phyloP scores from a whole-genome alignment of 2,888 invertebrate genomes.

The Ennomos fuscantarius region DNA sequence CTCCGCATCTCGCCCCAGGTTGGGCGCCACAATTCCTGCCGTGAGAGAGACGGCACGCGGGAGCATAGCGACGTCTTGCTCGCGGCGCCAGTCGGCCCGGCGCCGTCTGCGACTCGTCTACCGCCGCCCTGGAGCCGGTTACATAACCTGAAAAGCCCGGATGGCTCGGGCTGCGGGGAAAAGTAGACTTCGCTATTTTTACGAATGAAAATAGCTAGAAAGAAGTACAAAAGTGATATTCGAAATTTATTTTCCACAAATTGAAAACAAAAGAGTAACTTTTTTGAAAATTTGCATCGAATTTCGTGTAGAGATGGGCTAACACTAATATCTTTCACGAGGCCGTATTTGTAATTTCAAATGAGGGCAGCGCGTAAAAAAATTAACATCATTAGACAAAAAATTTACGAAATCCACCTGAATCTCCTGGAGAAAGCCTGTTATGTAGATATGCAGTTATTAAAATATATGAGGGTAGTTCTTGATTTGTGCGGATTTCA shows the following conservation, averaged over 20 bases:
- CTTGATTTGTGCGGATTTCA: constrained; percentile 33
- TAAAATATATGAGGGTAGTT: constrained; percentile 38
- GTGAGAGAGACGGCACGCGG: constrained; percentile 47
- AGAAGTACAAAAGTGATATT: neutral
- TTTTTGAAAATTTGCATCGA: no score
- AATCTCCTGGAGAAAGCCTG: constrained; percentile 8
- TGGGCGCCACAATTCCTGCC: constrained; percentile 63
- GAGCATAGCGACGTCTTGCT: constrained; percentile 46
- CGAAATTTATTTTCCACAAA: neutral
- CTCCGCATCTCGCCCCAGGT: constrained; percentile 47
- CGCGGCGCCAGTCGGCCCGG: constrained; percentile 84
- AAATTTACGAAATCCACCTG: constrained; percentile 18
- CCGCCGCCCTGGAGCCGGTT: constrained; percentile 71
- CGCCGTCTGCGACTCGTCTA: constrained; percentile 76
- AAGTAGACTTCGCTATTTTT: constrained; percentile 41
- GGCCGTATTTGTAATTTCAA: no score
- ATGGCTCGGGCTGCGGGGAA: constrained; percentile 25
- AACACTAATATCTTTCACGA: no score
- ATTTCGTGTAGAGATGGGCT: no score
- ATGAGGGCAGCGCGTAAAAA: no score
- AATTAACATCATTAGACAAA: neutral
- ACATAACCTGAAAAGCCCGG: constrained; percentile 58
- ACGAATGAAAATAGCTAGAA: constrained; percentile 5
- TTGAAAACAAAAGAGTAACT: neutral
- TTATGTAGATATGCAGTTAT: constrained; percentile 24